Conservation (phyloP, 2,797 vertebrate genomes). For the Lacerta viridis region DNA sequence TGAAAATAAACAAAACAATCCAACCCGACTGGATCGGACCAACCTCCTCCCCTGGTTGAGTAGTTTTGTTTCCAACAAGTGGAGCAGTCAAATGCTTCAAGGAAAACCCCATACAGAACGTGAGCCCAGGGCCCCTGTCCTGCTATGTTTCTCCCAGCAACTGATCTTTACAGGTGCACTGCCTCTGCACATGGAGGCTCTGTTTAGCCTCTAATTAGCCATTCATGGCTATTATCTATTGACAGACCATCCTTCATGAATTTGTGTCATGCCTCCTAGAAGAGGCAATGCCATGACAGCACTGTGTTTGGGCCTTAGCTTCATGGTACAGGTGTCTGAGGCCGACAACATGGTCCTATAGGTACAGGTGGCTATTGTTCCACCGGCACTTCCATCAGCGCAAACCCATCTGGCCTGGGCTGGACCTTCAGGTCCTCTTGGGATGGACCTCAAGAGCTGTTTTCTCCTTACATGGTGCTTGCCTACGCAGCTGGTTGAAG, state of each 20-base stretch:
- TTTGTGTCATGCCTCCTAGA: background rate
- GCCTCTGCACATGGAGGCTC: background rate
- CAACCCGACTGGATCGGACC: background rate
- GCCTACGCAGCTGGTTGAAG: background rate
- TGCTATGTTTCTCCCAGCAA: background rate
- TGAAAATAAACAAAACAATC: background rate
- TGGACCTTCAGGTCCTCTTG: background rate
- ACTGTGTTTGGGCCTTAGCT: background rate
- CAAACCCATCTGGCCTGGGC: background rate
- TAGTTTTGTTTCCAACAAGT: background rate
- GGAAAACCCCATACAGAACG: background rate
- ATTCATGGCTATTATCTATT: background rate
- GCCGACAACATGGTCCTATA: background rate
- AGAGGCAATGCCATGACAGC: background rate
- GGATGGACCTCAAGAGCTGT: background rate
- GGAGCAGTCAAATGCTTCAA: background rate
- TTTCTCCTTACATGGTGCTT: background rate
- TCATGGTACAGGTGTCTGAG: background rate
- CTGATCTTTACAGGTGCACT: background rate
- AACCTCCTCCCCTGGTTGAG: no score
- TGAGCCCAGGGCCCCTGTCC: background rate
- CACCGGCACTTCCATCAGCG: background rate
- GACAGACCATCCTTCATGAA: background rate
- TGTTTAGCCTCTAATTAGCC: background rate
- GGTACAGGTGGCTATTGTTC: background rate